Evolutionary conservation across 1,140 invertebrate genomes (phyloP).

Genomic region (Ostrea edulis): DNA sequence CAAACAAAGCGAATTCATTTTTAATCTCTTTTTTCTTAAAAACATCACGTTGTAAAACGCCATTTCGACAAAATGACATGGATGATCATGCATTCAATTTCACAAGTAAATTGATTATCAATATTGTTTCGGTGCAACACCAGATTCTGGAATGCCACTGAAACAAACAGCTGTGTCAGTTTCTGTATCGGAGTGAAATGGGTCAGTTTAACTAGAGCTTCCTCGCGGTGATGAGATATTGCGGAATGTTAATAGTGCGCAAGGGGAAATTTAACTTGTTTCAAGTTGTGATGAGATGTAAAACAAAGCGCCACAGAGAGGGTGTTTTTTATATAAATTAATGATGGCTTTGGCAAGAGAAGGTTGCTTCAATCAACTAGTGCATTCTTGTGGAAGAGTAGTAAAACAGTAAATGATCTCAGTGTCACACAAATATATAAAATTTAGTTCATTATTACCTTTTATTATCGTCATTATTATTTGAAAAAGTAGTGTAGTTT

Average conservation of each 20-base stretch:
- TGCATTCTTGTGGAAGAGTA: neutral
- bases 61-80: neutral
- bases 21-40: too few species aligned
- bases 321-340: neutral
- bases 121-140: neutral
- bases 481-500: too few species aligned
- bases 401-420: too few species aligned
- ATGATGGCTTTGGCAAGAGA: slow-evolving; percentile 11
- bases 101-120: neutral
- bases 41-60: too few species aligned
- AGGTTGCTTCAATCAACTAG: neutral
- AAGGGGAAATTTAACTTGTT: neutral
- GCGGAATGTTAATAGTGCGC: slow-evolving; percentile 11
- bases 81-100: neutral
- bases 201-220: neutral
- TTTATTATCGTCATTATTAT: too few species aligned
- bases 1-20: too few species aligned
- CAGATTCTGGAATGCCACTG: neutral
- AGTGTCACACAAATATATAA: too few species aligned
- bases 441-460: too few species aligned
- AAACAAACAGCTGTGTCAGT: neutral
- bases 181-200: neutral
- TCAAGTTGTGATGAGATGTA: neutral
- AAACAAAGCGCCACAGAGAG: neutral
- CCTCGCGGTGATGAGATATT: neutral